These are phyloP conservation scores for Ochropleura plecta DNA, from an alignment of 2,888 invertebrate genomes.

Conservation along the genomic window DNA sequence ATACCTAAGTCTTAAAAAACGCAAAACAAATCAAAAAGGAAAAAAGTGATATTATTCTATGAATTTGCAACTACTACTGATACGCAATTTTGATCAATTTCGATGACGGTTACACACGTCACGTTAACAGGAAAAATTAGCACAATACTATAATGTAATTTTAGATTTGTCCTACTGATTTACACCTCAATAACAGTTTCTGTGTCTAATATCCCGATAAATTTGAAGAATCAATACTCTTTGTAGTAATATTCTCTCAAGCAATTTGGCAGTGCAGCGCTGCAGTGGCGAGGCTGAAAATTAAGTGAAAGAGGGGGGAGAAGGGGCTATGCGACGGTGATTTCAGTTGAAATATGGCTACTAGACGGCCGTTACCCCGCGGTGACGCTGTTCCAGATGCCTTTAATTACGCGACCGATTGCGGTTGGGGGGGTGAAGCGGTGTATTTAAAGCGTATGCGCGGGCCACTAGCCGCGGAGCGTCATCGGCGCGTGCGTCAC, in stretches of 20 bases:
- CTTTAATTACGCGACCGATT: slow-evolving; percentile 79
- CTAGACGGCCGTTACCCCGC: slow-evolving; percentile 77
- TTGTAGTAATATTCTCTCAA: slow-evolving; percentile 71
- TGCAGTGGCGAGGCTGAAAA: slow-evolving; percentile 63
- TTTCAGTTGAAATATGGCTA: slow-evolving; percentile 79
- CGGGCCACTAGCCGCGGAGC: slow-evolving; percentile 70
- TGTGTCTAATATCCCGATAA: slow-evolving; percentile 47
- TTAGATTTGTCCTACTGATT: slow-evolving; percentile 17
- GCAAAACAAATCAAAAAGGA: too few species aligned
- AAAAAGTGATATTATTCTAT: background rate
- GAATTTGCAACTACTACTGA: background rate
- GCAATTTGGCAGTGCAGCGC: slow-evolving; percentile 78
- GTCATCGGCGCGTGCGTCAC: slow-evolving; percentile 88
- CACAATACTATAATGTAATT: slow-evolving; percentile 25
- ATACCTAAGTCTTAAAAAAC: too few species aligned
- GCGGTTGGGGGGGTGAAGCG: slow-evolving; percentile 66
- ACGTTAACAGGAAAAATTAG: slow-evolving; percentile 27
- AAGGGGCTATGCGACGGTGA: slow-evolving; percentile 65
- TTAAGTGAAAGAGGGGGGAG: slow-evolving; percentile 52
- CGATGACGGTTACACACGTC: slow-evolving; percentile 10
- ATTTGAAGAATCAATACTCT: slow-evolving; percentile 71
- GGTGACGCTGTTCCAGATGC: slow-evolving; percentile 78
- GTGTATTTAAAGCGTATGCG: slow-evolving; percentile 78
- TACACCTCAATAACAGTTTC: background rate
- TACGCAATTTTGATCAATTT: background rate